Percentiles rank a stretch among this genome's conserved stretches.
Evolutionary conservation across 2,113 vertebrate genomes (phyloP).

Genomic region (Entomyzon cyanotis): DNA sequence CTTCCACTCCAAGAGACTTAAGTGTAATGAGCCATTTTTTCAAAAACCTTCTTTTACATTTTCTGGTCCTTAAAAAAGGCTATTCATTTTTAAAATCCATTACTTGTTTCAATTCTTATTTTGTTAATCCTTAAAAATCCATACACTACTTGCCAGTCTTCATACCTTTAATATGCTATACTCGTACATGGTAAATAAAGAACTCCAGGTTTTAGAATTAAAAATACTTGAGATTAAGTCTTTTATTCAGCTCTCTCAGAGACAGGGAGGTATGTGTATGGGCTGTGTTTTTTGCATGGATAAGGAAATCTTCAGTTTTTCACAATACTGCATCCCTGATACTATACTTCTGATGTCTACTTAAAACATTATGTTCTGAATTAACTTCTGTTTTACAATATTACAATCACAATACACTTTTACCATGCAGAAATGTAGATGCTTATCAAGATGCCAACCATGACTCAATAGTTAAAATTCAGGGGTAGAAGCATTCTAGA

Average conservation of each 20-base stretch:
- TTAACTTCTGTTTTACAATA: neutral
- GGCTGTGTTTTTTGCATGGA: neutral
- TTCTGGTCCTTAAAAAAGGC: neutral
- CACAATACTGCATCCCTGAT: neutral
- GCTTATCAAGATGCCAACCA: neutral
- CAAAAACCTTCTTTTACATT: neutral
- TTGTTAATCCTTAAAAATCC: neutral
- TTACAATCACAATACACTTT: neutral
- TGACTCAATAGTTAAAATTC: neutral
- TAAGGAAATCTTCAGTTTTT: neutral
- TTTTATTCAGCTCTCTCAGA: neutral
- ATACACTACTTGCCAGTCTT: neutral
- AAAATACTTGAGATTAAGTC: neutral
- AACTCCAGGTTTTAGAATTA: neutral
- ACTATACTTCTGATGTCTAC: neutral
- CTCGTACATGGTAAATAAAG: neutral
- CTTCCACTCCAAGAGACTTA: neutral
- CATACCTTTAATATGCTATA: neutral
- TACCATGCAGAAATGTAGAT: neutral
- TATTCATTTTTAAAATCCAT: neutral
- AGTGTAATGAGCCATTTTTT: neutral
- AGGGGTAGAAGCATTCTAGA: neutral
- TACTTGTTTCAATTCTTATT: neutral
- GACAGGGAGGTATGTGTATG: fast-evolving
- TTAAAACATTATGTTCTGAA: neutral